Conservation (phyloP, 2,797 vertebrate species). For the Falco rusticolus region DNA sequence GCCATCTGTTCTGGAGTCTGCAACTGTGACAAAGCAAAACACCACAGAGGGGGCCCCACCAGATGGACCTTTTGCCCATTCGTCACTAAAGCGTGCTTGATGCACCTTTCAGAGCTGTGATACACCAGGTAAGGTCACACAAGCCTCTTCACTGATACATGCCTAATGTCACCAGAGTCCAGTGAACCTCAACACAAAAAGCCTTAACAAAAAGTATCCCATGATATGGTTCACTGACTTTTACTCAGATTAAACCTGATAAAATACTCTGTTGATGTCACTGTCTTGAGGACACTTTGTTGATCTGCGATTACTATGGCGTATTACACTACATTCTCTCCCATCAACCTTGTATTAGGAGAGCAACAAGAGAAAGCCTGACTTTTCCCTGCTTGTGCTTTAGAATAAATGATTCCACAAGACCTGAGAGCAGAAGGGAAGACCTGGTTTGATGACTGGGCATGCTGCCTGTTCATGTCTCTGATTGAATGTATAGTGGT, state of each 20-base stretch:
- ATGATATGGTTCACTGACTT: not conserved
- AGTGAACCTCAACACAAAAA: not conserved
- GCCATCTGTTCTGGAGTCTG: not conserved
- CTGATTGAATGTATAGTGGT: not conserved
- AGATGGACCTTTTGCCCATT: not conserved
- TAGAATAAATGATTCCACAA: not conserved
- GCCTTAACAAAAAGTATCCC: not conserved
- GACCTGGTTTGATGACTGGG: not conserved
- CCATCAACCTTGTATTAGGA: not conserved
- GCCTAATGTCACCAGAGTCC: fast-evolving
- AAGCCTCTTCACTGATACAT: not conserved
- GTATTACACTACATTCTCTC: not conserved
- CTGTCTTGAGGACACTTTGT: not conserved
- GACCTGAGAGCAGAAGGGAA: not conserved
- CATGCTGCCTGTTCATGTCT: not conserved
- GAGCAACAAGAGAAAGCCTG: not conserved
- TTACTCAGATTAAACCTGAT: not conserved
- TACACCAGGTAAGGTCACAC: not conserved
- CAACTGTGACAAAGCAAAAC: not conserved
- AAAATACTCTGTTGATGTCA: not conserved
- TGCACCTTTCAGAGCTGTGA: not conserved
- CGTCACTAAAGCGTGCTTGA: not conserved
- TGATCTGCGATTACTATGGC: not conserved
- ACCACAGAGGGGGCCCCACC: not conserved
- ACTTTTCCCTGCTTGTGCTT: not conserved